These are phyloP conservation scores for Cosmorhoe ocellata DNA, from an alignment of 2,888 invertebrate genomes.

Conservation along the genomic window DNA sequence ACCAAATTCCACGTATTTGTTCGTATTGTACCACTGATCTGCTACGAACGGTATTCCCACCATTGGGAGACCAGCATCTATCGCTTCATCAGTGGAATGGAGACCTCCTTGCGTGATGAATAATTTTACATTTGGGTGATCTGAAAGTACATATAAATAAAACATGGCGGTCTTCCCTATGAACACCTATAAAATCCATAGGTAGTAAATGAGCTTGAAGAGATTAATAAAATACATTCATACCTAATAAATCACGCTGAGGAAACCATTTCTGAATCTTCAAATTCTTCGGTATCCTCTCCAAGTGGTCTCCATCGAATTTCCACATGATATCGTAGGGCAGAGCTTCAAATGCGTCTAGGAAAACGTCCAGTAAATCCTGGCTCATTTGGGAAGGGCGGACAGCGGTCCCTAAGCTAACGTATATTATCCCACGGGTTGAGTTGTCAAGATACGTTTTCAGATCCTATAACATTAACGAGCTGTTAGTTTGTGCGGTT, in stretches of 20 bases:
- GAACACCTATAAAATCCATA: too few species aligned
- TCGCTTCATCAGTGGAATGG: constrained; percentile 62
- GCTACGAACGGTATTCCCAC: constrained; percentile 56
- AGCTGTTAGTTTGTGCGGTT: too few species aligned
- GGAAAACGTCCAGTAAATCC: constrained; percentile 34
- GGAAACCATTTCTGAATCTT: constrained; percentile 44
- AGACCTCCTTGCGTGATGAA: constrained; percentile 68
- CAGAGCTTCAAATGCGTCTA: constrained; percentile 37
- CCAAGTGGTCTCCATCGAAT: constrained; percentile 36
- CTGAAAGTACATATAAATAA: constrained; percentile 23
- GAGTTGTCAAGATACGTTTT: constrained; percentile 39
- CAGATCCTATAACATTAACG: constrained; percentile 36
- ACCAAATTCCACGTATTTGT: constrained; percentile 35
- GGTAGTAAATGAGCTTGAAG: too few species aligned
- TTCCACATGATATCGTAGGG: constrained; percentile 45
- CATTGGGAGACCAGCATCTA: constrained; percentile 54
- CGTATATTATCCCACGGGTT: constrained; percentile 40
- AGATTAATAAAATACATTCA: background rate
- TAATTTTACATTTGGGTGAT: constrained; percentile 60
- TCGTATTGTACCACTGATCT: constrained; percentile 50
- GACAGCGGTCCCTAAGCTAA: constrained; percentile 44
- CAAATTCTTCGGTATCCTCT: constrained; percentile 36
- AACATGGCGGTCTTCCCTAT: too few species aligned
- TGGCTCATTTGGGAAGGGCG: constrained; percentile 35
- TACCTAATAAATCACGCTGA: constrained; percentile 39